Evolutionary conservation across 2,888 invertebrate genomes (phyloP), one percentile per base, ranked within the genome.

Genomic region (Lepidochrysops patricia): DNA sequence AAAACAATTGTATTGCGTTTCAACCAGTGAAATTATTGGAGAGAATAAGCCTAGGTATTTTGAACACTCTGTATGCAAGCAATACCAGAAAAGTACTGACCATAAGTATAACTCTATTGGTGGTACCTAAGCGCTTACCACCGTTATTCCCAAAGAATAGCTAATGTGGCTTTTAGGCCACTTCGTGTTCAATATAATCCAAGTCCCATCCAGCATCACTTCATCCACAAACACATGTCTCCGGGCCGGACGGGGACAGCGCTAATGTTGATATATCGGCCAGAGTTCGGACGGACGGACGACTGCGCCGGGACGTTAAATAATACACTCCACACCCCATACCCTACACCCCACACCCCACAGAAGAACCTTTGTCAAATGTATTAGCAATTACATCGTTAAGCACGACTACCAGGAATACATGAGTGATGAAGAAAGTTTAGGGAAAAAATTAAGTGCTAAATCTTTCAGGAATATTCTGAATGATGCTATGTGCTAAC

Each of bases 241-340:
- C 78, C 72, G 70, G 66, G 64, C 70, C 70, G 77, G 80, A 75
- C 82, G 78, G 81, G 82, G 84, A 84, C 84, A 78, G 67, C 75
- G 73, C 83, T 88, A 88, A 88, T 88, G 88, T 86, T 84, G 88
- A 88, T 87, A 86, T 84, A 88, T 88, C 86, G 87, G 82, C 68
- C 73, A 67, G 79, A 76, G 80, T 78, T 75, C 77, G 79, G 84
- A 85, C 80, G 80, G 82, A 85, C 84, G 76, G 79, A 66, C 73
- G 70, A 75, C 75, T 72, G 71, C 67, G 68, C 70, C 66, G 72
- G 79, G 78, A 80, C 79, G 86, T 82, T 84, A 69, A 68, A 68
- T 70, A 69, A 70, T 67, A 67, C 66, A 43, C 52, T 9, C 67
- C 63, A 62, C 61, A 25, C 54, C 62, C 61, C 64, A n/a, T n/a